Evolutionary conservation across 2,888 invertebrate species (phyloP).

Genomic region (Cerceris ruficornis): DNA sequence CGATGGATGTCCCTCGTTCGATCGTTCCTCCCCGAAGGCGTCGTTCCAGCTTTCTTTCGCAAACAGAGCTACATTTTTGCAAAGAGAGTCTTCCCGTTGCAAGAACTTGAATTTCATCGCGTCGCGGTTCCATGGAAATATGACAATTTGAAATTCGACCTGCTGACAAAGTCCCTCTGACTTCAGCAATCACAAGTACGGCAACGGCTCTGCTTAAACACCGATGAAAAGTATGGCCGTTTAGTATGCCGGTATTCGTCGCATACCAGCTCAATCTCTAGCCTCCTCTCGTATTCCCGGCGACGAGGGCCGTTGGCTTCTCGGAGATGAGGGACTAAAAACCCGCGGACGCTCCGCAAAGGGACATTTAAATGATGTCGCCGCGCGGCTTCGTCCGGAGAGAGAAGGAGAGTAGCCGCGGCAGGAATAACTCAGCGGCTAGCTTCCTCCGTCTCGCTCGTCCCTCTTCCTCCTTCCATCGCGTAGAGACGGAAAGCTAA

Average conservation of each 20-base stretch:
- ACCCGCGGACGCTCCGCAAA: slow-evolving; percentile 74
- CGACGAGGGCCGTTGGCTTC: slow-evolving; percentile 70
- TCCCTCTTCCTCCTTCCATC: slow-evolving; percentile 5
- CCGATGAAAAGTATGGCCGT: slow-evolving; percentile 50
- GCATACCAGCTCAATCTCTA: slow-evolving; percentile 72
- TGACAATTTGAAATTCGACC: no score
- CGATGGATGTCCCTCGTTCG: background rate
- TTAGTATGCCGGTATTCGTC: slow-evolving; percentile 52
- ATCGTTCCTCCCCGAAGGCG: no score
- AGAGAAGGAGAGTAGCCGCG: slow-evolving; percentile 46
- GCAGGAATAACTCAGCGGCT: slow-evolving; percentile 77
- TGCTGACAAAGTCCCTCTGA: no score
- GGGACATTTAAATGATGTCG: slow-evolving; percentile 81
- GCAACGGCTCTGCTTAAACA: background rate
- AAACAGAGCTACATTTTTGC: no score
- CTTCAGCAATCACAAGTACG: background rate
- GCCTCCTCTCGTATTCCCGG: slow-evolving; percentile 62
- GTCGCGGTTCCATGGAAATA: no score
- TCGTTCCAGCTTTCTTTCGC: no score
- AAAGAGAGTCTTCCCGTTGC: no score
- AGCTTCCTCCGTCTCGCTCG: slow-evolving; percentile 45
- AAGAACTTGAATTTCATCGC: no score
- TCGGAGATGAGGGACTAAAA: slow-evolving; percentile 78
- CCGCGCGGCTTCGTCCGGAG: slow-evolving; percentile 65
- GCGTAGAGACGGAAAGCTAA: background rate